phyloP scores from a whole-genome alignment of 2,113 vertebrate genomes.

The Archocentrus centrarchus region DNA sequence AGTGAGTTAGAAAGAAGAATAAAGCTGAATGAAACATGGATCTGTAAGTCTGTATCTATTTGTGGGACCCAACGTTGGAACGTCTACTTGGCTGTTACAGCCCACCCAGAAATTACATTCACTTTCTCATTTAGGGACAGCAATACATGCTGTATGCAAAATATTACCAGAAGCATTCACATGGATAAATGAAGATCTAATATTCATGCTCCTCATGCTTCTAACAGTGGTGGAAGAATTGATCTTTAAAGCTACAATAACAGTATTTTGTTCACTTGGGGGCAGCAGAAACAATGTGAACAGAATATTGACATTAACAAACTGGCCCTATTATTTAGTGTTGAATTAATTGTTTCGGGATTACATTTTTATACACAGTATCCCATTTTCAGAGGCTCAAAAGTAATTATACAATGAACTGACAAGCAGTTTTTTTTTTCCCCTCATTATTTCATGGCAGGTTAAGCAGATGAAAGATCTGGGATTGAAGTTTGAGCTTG shows the following conservation, averaged over 20 bases:
- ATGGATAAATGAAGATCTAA: background rate
- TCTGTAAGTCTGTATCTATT: background rate
- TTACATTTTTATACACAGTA: too few relatives aligned
- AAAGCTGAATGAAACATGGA: constrained; percentile 38
- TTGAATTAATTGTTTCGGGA: too few relatives aligned
- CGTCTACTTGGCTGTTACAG: background rate
- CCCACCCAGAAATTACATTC: background rate
- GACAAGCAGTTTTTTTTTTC: too few relatives aligned
- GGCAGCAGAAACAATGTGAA: background rate
- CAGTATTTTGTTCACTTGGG: background rate
- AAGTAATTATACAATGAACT: too few relatives aligned
- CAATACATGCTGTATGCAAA: background rate
- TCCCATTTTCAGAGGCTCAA: too few relatives aligned
- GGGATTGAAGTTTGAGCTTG: too few relatives aligned
- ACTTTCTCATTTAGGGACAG: background rate
- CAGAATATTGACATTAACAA: background rate
- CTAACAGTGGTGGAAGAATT: background rate
- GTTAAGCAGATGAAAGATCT: too few relatives aligned
- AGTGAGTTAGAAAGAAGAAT: constrained; percentile 42
- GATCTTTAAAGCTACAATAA: background rate
- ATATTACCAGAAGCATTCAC: background rate
- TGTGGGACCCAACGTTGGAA: background rate
- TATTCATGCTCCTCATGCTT: background rate
- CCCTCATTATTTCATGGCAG: too few relatives aligned
- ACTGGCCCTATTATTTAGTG: too few relatives aligned